A percentile compares a stretch with the other conserved stretches of the same genome.
Conservation (phyloP, 1,140 invertebrate genomes). For the Drosophila quadrilineata region DNA sequence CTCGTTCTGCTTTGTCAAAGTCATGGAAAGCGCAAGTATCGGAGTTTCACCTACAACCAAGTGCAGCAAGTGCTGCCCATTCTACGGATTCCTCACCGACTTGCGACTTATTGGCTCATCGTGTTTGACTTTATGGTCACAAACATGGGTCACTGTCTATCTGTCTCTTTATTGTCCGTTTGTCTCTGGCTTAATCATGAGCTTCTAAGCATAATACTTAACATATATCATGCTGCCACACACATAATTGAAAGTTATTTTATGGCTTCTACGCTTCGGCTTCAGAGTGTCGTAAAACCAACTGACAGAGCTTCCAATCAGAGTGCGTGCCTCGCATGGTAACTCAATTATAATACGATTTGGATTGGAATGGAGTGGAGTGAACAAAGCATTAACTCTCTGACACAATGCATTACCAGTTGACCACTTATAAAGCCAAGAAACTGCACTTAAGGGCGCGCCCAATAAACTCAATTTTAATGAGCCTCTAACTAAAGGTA, state of each 20-base stretch:
- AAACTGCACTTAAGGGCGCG: conserved; percentile 19
- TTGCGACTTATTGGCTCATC: conserved; percentile 35
- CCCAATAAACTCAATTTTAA: background rate
- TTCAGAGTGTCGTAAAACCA: conserved; percentile 56
- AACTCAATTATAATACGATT: conserved; percentile 60
- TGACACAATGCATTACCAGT: conserved; percentile 14
- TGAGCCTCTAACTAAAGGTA: background rate
- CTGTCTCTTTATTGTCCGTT: background rate
- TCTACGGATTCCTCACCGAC: conserved; percentile 11
- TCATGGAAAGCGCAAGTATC: conserved; percentile 73
- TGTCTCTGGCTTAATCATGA: conserved; percentile 26
- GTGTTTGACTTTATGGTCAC: conserved; percentile 57
- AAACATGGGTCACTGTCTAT: background rate
- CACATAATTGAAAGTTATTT: conserved; percentile 78
- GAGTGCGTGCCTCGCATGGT: conserved; percentile 57
- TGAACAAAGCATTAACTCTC: conserved; percentile 11
- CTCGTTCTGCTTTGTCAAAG: too few relatives aligned
- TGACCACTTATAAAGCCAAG: conserved; percentile 22
- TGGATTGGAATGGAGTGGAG: background rate
- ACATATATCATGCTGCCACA: conserved; percentile 30
- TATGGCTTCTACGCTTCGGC: conserved; percentile 57
- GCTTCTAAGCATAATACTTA: conserved; percentile 44
- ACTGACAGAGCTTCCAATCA: conserved; percentile 38
- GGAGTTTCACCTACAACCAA: conserved; percentile 62
- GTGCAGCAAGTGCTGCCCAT: background rate